phyloP scores from a whole-genome alignment of 2,888 invertebrate species.

The Lithodes maja region DNA sequence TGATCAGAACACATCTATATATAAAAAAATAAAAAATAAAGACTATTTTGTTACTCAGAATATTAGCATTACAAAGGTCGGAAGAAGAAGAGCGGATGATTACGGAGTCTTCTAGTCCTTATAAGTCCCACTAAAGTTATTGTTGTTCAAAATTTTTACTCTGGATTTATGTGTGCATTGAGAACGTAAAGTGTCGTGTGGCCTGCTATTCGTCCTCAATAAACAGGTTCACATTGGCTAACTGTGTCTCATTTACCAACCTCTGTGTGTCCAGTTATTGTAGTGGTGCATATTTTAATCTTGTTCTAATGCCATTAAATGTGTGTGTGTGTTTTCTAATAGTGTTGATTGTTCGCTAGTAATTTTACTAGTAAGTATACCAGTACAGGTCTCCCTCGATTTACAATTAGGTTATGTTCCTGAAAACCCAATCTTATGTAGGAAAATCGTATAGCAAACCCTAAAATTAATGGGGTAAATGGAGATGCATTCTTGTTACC shows the following conservation, averaged over 20 bases:
- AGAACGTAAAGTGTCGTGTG: slow-evolving; percentile 48
- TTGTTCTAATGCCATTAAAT: no score
- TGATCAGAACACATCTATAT: slow-evolving; percentile 57
- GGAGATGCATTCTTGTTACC: no score
- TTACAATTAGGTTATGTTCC: no score
- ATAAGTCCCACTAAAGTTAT: slow-evolving; percentile 65
- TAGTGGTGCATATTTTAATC: no score
- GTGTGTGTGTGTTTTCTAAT: no score
- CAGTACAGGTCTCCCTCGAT: no score
- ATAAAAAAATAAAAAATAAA: slow-evolving; percentile 56
- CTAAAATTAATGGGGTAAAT: no score
- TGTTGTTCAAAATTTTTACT: slow-evolving; percentile 69
- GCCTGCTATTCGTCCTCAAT: slow-evolving; percentile 61
- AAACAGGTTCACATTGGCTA: slow-evolving; percentile 57
- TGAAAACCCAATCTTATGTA: no score
- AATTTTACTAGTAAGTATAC: no score
- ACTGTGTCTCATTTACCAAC: not conserved
- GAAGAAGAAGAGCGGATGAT: slow-evolving; percentile 65
- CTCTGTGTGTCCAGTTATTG: not conserved
- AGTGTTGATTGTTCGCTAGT: no score
- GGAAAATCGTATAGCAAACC: no score
- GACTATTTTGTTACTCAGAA: slow-evolving; percentile 67
- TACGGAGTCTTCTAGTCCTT: slow-evolving; percentile 68
- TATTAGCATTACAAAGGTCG: slow-evolving; percentile 63
- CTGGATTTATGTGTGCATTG: slow-evolving; percentile 66